phyloP scores from a whole-genome alignment of 2,797 vertebrate genomes.

The Lates japonicus region DNA sequence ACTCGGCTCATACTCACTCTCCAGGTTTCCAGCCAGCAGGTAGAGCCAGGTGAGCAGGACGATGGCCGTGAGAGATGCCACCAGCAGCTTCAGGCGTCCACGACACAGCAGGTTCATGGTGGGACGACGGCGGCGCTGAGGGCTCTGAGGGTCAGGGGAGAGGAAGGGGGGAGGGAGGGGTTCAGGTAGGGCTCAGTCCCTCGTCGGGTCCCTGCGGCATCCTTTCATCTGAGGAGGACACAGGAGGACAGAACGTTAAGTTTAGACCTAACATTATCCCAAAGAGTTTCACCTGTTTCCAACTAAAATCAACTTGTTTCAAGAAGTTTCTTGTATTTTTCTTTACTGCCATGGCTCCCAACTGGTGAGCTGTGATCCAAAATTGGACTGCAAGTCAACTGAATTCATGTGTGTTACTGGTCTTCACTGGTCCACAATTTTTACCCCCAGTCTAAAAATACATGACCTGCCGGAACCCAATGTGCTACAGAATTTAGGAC shows the following conservation, averaged over 20 bases:
- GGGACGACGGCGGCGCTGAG: slow-evolving; percentile 67
- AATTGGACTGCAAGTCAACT: too few species aligned
- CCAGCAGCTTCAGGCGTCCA: slow-evolving; percentile 90
- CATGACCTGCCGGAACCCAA: too few species aligned
- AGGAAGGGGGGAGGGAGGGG: slow-evolving; percentile 27
- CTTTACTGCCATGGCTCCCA: too few species aligned
- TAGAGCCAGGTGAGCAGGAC: slow-evolving; percentile 88
- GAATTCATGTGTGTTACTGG: too few species aligned
- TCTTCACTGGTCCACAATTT: too few species aligned
- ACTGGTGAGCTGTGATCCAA: too few species aligned
- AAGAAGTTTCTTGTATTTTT: too few species aligned
- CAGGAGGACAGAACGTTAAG: neutral
- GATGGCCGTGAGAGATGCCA: slow-evolving; percentile 83
- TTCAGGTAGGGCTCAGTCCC: slow-evolving; percentile 85
- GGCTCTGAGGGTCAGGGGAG: slow-evolving; percentile 42
- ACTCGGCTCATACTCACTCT: slow-evolving; percentile 81
- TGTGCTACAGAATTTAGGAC: too few species aligned
- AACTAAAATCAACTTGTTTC: too few species aligned
- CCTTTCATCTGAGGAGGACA: slow-evolving; percentile 73
- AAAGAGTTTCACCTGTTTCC: too few species aligned
- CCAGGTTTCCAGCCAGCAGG: slow-evolving; percentile 87
- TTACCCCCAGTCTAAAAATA: too few species aligned
- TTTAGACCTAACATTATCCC: neutral
- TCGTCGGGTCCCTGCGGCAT: slow-evolving; percentile 81
- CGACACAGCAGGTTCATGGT: slow-evolving; percentile 92